phyloP scores from a whole-genome alignment of 2,888 invertebrate genomes.

The Flabesymbios commensalis region DNA sequence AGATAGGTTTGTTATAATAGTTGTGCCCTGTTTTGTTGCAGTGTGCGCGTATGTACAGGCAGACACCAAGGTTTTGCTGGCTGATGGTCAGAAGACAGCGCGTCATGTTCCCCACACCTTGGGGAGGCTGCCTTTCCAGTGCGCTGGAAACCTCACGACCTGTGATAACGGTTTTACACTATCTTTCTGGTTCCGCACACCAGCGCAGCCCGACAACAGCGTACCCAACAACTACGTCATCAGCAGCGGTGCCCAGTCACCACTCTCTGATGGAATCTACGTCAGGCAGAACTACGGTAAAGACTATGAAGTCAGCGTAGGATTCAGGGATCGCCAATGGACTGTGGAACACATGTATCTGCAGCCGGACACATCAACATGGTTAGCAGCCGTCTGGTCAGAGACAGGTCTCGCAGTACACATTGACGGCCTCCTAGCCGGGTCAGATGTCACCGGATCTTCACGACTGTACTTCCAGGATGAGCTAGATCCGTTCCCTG shows the following conservation, averaged over 20 bases:
- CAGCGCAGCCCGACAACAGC: constrained; percentile 27
- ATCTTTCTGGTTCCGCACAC: constrained; percentile 41
- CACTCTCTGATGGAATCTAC: constrained; percentile 50
- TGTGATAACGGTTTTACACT: constrained; percentile 49
- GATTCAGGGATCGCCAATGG: constrained; percentile 40
- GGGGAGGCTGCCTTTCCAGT: too few species aligned
- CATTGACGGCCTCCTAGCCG: constrained; percentile 41
- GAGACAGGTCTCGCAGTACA: constrained; percentile 30
- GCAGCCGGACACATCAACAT: constrained; percentile 30
- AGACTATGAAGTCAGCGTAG: constrained; percentile 51
- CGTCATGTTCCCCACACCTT: too few species aligned
- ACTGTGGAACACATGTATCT: constrained; percentile 37
- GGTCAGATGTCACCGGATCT: constrained; percentile 6
- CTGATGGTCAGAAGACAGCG: too few species aligned
- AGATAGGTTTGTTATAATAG: too few species aligned
- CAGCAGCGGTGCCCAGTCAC: constrained; percentile 48
- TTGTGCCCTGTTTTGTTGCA: too few species aligned
- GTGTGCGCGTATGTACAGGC: too few species aligned
- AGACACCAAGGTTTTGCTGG: too few species aligned
- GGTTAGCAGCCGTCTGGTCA: constrained; percentile 37
- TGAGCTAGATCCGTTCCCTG: constrained; percentile 26
- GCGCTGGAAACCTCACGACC: constrained; percentile 49
- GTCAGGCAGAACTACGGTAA: constrained; percentile 44
- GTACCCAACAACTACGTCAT: constrained; percentile 37
- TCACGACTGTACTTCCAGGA: constrained; percentile 22